A percentile compares a stretch with the other conserved stretches of the same genome.
Conservation (phyloP, 30 jellyfish, hydroid and myxozoan genomes). For the Aurelia aurita region DNA sequence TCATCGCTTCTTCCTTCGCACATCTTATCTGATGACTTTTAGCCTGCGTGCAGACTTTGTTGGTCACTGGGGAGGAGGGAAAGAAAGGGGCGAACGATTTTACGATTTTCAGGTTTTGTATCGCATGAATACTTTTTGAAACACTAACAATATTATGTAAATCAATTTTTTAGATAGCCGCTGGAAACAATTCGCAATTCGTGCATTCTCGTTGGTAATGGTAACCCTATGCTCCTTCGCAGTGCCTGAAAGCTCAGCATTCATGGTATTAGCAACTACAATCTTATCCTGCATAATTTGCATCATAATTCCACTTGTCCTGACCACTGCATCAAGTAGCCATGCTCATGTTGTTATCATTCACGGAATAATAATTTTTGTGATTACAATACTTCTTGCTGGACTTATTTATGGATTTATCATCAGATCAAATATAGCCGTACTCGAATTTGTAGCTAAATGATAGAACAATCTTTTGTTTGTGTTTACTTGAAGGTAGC, state of each 20-base stretch:
- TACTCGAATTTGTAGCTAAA: not conserved
- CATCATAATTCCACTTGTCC: not conserved
- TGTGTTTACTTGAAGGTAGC: too few relatives aligned
- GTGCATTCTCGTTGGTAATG: not conserved
- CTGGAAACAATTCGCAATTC: slow-evolving; percentile 2
- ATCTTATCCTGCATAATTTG: not conserved
- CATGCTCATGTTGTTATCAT: not conserved
- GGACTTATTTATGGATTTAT: slow-evolving; percentile 1
- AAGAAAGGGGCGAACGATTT: too few relatives aligned
- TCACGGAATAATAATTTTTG: not conserved
- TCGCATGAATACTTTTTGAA: too few relatives aligned
- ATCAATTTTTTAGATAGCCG: not conserved
- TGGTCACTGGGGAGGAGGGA: too few relatives aligned
- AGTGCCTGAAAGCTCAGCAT: not conserved
- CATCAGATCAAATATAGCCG: not conserved
- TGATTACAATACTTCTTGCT: not conserved
- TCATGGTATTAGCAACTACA: not conserved
- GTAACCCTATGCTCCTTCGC: not conserved
- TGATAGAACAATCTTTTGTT: not conserved
- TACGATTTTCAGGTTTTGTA: too few relatives aligned
- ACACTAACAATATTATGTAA: too few relatives aligned
- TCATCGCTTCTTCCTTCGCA: too few relatives aligned
- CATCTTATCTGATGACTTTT: too few relatives aligned
- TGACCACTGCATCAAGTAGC: not conserved
- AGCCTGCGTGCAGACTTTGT: too few relatives aligned